These are phyloP conservation scores for Matsumyia berberina DNA, from an alignment of 2,888 invertebrate species.

Conservation along the genomic window DNA sequence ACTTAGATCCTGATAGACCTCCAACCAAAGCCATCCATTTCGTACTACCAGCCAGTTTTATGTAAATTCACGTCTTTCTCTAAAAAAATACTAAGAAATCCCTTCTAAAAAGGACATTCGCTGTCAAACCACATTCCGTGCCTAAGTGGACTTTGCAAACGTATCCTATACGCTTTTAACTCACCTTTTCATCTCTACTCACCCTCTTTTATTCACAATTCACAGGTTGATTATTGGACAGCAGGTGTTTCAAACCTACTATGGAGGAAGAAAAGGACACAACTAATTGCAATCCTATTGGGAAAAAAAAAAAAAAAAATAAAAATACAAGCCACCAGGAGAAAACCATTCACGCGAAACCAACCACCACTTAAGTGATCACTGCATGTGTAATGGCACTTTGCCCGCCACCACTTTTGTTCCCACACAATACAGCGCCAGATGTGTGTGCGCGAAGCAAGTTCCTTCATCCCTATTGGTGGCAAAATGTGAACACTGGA, in stretches of 20 bases:
- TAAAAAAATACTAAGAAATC: no score
- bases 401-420: slow-evolving; percentile 9
- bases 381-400: slow-evolving; percentile 56
- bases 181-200: background rate
- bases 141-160: background rate
- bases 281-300: slow-evolving; percentile 14
- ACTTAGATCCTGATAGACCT: no score
- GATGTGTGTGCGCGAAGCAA: slow-evolving; percentile 7
- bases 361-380: slow-evolving; percentile 55
- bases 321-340: no score
- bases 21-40: no score
- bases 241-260: slow-evolving; percentile 45
- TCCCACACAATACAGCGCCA: slow-evolving; percentile 6
- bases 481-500: slow-evolving; percentile 1
- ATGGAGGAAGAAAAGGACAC: slow-evolving; percentile 30
- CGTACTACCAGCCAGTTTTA: no score
- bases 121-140: no score
- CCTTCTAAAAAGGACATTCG: no score
- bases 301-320: slow-evolving; percentile 3
- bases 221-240: slow-evolving; percentile 47
- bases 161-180: slow-evolving; percentile 16
- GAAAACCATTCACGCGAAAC: slow-evolving; percentile 55
- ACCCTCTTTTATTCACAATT: slow-evolving; percentile 13
- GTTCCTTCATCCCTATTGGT: slow-evolving; percentile 30
- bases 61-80: no score